These are phyloP conservation scores for Salvelinus sp. DNA, from an alignment of 2,113 vertebrate genomes.

Conservation along the genomic window DNA sequence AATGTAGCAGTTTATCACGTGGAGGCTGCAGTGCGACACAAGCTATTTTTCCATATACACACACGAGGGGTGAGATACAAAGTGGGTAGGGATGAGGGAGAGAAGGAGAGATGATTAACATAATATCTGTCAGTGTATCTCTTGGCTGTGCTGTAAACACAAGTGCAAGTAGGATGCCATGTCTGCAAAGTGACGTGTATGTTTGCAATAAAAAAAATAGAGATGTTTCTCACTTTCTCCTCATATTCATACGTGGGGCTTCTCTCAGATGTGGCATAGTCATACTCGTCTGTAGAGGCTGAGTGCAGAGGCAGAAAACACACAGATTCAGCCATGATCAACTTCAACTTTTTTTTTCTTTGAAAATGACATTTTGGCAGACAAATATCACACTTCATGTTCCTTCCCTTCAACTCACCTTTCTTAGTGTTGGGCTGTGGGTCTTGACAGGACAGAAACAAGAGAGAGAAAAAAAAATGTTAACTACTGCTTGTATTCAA, in stretches of 20 bases:
- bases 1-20: too few species aligned
- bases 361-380: background rate
- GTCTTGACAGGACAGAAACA: conserved; percentile 55
- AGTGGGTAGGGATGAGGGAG: too few species aligned
- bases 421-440: conserved; percentile 73
- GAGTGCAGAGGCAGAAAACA: conserved; percentile 16
- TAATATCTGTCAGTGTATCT: too few species aligned
- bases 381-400: background rate
- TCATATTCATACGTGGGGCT: conserved; percentile 78
- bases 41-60: too few species aligned
- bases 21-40: too few species aligned
- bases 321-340: background rate
- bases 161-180: too few species aligned
- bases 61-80: too few species aligned
- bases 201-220: too few species aligned
- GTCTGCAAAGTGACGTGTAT: too few species aligned
- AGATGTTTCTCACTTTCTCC: conserved; percentile 69
- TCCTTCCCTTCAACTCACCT: conserved; percentile 62
- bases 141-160: too few species aligned
- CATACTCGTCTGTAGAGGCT: conserved; percentile 74
- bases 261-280: conserved; percentile 78
- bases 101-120: too few species aligned
- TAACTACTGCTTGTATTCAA: background rate
- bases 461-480: background rate
- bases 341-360: background rate